A percentile compares a stretch with the other conserved stretches of the same genome.
phyloP scores from a whole-genome alignment of 2,797 vertebrate species.

The Pseudomugil gertrudae region DNA sequence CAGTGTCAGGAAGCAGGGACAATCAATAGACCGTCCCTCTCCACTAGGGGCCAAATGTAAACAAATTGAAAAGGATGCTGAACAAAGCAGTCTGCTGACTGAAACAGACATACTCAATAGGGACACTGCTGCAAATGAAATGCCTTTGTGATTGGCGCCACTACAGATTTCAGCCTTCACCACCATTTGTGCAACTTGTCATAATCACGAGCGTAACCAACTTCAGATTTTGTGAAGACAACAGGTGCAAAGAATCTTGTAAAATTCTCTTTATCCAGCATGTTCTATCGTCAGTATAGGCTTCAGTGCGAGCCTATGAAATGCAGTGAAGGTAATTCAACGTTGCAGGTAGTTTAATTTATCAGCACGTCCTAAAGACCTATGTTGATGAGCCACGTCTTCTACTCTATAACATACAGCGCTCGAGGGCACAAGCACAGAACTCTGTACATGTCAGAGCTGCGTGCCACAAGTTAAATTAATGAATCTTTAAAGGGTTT shows the following conservation, averaged over 20 bases:
- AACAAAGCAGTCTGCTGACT: conserved; percentile 80
- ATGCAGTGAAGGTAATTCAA: conserved; percentile 28
- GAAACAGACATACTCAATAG: conserved; percentile 76
- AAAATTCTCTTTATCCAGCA: conserved; percentile 19
- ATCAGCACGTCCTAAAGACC: conserved; percentile 42
- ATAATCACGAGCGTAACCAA: conserved; percentile 33
- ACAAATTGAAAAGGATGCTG: conserved; percentile 80
- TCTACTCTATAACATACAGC: conserved; percentile 47
- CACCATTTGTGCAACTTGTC: conserved; percentile 48
- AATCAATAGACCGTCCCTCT: conserved; percentile 82
- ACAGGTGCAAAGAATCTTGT: conserved; percentile 45
- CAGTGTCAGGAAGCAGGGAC: conserved; percentile 75
- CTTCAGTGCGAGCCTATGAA: conserved; percentile 45
- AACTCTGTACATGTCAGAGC: conserved; percentile 72
- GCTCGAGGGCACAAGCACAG: conserved; percentile 69
- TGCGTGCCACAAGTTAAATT: conserved; percentile 81
- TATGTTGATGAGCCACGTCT: conserved; percentile 51
- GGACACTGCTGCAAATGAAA: conserved; percentile 64
- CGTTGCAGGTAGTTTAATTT: conserved; percentile 55
- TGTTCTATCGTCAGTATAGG: conserved; percentile 9
- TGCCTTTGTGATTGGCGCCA: conserved; percentile 63
- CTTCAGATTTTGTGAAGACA: conserved; percentile 39
- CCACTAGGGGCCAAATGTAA: conserved; percentile 81
- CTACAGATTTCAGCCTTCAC: conserved; percentile 43
- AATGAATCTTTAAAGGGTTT: conserved; percentile 84